phyloP scores from a whole-genome alignment of 2,113 vertebrate genomes.

The Tupaia tana region DNA sequence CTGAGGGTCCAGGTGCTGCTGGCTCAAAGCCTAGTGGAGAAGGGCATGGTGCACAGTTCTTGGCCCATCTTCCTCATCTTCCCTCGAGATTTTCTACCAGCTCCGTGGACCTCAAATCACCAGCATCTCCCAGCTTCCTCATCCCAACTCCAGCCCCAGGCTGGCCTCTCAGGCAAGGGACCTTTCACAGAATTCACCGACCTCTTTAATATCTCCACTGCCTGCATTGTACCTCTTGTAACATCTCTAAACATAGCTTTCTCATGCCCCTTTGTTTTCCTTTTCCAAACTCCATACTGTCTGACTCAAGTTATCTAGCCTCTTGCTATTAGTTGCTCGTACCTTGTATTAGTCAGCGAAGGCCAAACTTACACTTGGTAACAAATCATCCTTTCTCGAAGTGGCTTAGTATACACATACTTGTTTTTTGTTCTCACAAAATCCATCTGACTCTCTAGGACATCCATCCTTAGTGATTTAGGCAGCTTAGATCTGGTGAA shows the following conservation, averaged over 20 bases:
- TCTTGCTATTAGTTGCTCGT: background rate
- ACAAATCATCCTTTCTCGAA: background rate
- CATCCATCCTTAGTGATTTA: background rate
- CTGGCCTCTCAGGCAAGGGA: background rate
- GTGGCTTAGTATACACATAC: background rate
- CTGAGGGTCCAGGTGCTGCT: too few species aligned
- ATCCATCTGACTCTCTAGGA: background rate
- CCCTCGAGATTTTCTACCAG: background rate
- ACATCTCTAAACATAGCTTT: background rate
- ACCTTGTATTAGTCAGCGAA: background rate
- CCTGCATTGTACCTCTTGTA: background rate
- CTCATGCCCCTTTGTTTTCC: background rate
- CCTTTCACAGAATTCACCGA: background rate
- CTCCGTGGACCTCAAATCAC: background rate
- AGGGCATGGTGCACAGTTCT: background rate
- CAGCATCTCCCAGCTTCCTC: background rate
- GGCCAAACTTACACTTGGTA: background rate
- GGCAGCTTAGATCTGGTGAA: background rate
- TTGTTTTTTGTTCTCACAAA: constrained; percentile 17
- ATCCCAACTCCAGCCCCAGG: background rate
- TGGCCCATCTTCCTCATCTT: background rate
- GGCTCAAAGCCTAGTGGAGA: background rate
- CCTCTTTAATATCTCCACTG: background rate
- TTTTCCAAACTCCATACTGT: background rate
- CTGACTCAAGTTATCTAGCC: background rate